phyloP scores from a whole-genome alignment of 2,888 invertebrate genomes.

The Antitype chi region DNA sequence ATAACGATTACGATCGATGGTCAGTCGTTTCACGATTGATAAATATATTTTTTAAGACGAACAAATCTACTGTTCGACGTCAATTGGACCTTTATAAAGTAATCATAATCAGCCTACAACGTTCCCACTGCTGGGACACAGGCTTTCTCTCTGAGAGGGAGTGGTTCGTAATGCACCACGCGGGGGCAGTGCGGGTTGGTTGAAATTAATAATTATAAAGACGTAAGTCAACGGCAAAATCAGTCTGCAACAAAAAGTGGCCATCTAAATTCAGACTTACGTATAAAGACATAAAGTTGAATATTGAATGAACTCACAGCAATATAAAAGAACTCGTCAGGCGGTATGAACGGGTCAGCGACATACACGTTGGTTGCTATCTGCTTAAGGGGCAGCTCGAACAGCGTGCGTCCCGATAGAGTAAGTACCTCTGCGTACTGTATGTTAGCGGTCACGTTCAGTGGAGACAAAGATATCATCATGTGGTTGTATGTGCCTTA shows the following conservation, averaged over 20 bases:
- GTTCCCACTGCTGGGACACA: too few species aligned
- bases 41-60: not conserved
- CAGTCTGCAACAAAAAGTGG: not conserved
- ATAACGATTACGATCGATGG: not conserved
- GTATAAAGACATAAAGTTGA: not conserved
- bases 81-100: not conserved
- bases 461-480: conserved; percentile 77
- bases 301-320: conserved; percentile 83
- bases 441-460: conserved; percentile 72
- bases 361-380: conserved; percentile 69
- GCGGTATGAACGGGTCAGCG: conserved; percentile 91
- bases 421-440: conserved; percentile 79
- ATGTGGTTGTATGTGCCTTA: conserved; percentile 86
- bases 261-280: not conserved
- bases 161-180: too few species aligned
- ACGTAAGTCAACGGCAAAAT: not conserved
- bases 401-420: conserved; percentile 79
- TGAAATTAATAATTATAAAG: not conserved
- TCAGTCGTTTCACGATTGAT: not conserved
- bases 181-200: too few species aligned
- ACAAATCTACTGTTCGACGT: not conserved
- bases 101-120: too few species aligned
- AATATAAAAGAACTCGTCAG: conserved; percentile 92
- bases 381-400: conserved; percentile 81
- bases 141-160: too few species aligned